Base-by-base conservation (phyloP, 2,888 invertebrate genomes). In the Venustoraphidia nigricollis region DNA sequence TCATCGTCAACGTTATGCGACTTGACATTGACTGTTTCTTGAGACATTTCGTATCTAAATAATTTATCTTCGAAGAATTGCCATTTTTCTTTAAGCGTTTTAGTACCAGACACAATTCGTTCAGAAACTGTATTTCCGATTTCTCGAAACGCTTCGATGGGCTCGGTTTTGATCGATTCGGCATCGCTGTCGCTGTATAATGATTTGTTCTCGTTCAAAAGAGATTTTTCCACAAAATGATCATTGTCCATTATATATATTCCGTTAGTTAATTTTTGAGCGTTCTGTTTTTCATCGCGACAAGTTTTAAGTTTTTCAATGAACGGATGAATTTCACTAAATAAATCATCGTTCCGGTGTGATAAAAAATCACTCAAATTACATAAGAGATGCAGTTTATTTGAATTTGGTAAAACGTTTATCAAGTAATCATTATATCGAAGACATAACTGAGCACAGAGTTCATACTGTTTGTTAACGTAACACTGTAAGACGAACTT, bases 401-500 rank as follows among this genome's bases (percentile, higher is more conserved):
- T 62, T 9, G 75, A 72, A 41, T 69, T 56, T 50, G 63, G 66
- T 52, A 70, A 53, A 38, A 64, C 62, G 10, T 66, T 61, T 17
- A 74, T 56, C 38, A 83, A 65, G 56, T 76, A 71, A 45, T 73
- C 65, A 41, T 64, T 67, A 58, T 73, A 76, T 53, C 70, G 62
- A 53, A 69, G 65, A 64, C 79, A 79, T 13, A 79, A 59, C 55
- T 76, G 70, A 34, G 73, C 68, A 61, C 83, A 83, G 27, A 79
- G 63, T 35, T 60, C 57, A 62, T 75, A 81, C 54, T 77, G 75
- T 57, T 77, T 77, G 48, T 71, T 71, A 44, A 78, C 65, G 58
- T 76, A 77, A 55, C 77, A 71, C 57, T 73, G 72, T 13, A 80
- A 57, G 55, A 83, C 65, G 60, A 81, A 72, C 52, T 73, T 73